Percentiles rank a stretch among this genome's conserved stretches.
Conservation (phyloP, 2,888 invertebrate genomes). For the Drosophila conformis region DNA sequence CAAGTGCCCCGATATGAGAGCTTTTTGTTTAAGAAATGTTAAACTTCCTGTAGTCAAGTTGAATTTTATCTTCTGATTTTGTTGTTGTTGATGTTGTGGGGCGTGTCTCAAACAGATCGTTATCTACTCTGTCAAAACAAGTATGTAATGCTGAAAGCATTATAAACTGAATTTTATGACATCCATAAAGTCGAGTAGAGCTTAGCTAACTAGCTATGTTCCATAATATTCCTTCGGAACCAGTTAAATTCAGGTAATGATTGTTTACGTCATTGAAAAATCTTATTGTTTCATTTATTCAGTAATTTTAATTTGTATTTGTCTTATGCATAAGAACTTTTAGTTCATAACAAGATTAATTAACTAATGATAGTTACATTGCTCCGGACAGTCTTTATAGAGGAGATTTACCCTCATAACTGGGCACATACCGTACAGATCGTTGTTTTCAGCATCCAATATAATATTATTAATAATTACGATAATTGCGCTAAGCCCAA, state of each 20-base stretch:
- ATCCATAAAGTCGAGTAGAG: constrained; percentile 23
- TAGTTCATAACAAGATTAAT: background rate
- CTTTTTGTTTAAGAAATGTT: constrained; percentile 74
- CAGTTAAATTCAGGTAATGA: background rate
- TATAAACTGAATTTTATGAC: constrained; percentile 45
- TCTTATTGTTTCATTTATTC: background rate
- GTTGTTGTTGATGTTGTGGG: constrained; percentile 27
- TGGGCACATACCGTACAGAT: background rate
- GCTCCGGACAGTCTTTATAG: background rate
- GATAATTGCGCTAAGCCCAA: background rate
- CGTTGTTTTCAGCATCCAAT: background rate
- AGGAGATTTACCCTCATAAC: background rate
- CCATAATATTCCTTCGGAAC: background rate
- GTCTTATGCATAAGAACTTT: background rate
- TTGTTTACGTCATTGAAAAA: background rate
- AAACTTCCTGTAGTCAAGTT: constrained; percentile 78
- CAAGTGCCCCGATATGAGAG: constrained; percentile 62
- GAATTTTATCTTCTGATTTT: constrained; percentile 37
- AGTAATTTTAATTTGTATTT: background rate
- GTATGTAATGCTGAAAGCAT: constrained; percentile 28
- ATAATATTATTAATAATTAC: background rate
- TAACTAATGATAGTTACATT: background rate
- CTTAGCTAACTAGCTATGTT: constrained; percentile 24
- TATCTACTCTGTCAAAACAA: constrained; percentile 50
- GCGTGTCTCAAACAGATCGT: constrained; percentile 50